These are phyloP conservation scores for Pagrus major DNA, from an alignment of 2,113 vertebrate genomes.

Conservation along the genomic window DNA sequence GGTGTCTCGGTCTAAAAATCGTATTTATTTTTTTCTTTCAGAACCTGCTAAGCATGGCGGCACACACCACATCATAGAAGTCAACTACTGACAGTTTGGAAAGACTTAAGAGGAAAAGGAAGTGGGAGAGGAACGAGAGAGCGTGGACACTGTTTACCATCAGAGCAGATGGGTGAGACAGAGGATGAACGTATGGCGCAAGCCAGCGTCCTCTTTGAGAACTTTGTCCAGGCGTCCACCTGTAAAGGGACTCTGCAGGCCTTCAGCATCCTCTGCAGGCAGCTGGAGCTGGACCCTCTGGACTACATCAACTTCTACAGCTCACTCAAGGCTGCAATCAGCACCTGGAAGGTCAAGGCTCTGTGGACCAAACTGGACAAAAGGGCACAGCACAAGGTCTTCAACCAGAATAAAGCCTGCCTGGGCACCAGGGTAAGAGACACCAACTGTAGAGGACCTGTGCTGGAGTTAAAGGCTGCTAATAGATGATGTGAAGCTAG, in stretches of 20 bases:
- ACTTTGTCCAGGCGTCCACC: constrained; percentile 93
- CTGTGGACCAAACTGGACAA: constrained; percentile 98
- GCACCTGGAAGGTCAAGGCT: constrained; percentile 95
- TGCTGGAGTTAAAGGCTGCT: not conserved
- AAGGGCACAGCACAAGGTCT: constrained; percentile 93
- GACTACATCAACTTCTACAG: constrained; percentile 91
- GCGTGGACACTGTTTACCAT: not conserved
- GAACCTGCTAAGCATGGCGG: constrained; percentile 34
- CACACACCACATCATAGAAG: constrained; percentile 1
- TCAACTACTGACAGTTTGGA: not conserved
- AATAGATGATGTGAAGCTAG: not conserved
- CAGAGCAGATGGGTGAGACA: constrained; percentile 89
- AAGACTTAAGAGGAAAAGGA: constrained; percentile 1
- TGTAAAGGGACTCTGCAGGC: constrained; percentile 97
- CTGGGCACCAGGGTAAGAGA: constrained; percentile 89
- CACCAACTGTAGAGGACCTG: not conserved
- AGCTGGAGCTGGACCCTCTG: constrained; percentile 91
- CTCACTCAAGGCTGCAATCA: constrained; percentile 91
- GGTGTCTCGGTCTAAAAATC: not conserved
- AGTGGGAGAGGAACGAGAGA: not conserved
- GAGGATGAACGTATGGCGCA: constrained; percentile 90
- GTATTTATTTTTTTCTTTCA: constrained; percentile 23
- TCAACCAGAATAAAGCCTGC: constrained; percentile 90
- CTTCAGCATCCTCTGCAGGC: constrained; percentile 93
- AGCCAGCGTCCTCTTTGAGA: constrained; percentile 93